Evolutionary conservation across 2,113 vertebrate species (phyloP).

Genomic region (Corythornis cristatus): DNA sequence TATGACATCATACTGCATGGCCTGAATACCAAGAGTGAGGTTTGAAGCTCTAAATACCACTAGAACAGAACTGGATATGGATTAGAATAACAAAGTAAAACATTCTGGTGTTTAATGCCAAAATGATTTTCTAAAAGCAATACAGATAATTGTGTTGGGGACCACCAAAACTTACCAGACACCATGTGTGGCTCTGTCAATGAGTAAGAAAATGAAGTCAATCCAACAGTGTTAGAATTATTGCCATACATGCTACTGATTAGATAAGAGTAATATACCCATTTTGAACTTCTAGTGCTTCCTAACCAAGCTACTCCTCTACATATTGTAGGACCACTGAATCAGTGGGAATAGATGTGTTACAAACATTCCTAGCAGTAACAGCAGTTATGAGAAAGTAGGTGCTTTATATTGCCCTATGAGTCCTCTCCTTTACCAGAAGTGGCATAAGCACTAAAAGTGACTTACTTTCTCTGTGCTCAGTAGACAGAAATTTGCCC

Average conservation of each 20-base stretch:
- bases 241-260: neutral
- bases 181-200: neutral
- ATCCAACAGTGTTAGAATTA: neutral
- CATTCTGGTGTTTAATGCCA: neutral
- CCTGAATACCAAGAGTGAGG: neutral
- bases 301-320: neutral
- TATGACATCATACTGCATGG: neutral
- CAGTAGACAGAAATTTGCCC: neutral
- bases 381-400: accelerated
- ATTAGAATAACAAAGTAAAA: neutral
- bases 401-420: accelerated
- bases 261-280: neutral
- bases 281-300: neutral
- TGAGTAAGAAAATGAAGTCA: neutral
- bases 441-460: neutral
- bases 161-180: neutral
- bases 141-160: neutral
- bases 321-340: neutral
- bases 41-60: neutral
- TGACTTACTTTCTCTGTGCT: neutral
- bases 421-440: accelerated
- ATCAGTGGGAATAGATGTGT: accelerated
- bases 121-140: neutral
- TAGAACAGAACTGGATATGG: neutral
- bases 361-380: neutral